Evolutionary conservation across 2,888 invertebrate genomes (phyloP), one percentile per base, ranked within the genome.

Genomic region (Cyclophora punctaria): DNA sequence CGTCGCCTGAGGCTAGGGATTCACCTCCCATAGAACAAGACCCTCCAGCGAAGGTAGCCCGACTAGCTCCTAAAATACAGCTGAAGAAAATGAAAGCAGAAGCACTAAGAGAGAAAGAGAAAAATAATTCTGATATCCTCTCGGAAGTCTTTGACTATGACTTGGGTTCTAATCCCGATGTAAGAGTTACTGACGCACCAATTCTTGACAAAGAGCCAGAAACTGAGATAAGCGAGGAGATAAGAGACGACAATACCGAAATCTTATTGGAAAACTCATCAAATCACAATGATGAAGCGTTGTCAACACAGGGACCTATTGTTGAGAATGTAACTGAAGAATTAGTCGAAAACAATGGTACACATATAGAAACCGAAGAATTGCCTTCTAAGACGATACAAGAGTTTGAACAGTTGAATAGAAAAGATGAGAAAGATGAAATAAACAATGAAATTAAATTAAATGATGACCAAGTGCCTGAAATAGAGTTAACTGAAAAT

Each of bases 41-140:
- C 37, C 20, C 20, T 20, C 89, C 85, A 1, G 85, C 90, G 7
- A 91, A 91, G 66, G 89, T 90, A 4, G 83, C 90, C 46, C 80
- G 83, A n/a, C 64, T 87, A n/a, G 88, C 89, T 33, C 89, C 89
- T 0, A 89, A 89, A 78, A 89, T 89, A 65, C 87, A 88, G 63
- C 68, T 89, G 0, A 89, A 89, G 60, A 88, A 80, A 75, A 83
- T 89, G 83, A 89, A 89, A 68, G 88, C 87, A 3, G 85, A 86
- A 69, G 81, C 81, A 50, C 59, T 80, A 51, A 71, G 78, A 34
- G 83, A 81, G 64, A 79, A 67, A 57, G 81, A 71, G 51, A 72
- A 62, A 60, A 61, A 54, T 55, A 63, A 60, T 49, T 61, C 7
- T 54, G 63, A 56, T 55, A 52, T 48, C 6, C 48, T 52, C 40